A percentile compares a stretch with the other conserved stretches of the same genome.
Evolutionary conservation across 1,140 invertebrate species (phyloP).

Genomic region (Dinothrombium tinctorium): DNA sequence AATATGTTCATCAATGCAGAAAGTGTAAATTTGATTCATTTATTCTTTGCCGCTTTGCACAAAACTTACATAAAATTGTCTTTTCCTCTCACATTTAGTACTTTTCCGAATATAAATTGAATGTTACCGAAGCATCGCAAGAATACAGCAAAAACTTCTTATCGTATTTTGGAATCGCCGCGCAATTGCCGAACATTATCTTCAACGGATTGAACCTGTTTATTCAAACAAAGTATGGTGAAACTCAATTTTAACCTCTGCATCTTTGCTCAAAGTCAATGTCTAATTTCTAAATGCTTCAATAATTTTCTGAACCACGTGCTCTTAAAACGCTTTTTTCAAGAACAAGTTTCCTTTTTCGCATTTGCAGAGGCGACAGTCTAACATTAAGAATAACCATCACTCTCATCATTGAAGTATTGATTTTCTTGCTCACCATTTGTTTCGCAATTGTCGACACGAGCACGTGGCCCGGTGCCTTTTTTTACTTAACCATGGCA

Average conservation of each 20-base stretch:
- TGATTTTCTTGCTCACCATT: constrained; percentile 68
- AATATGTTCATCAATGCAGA: constrained; percentile 98
- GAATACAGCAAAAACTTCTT: too few relatives aligned
- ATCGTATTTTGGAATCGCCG: too few relatives aligned
- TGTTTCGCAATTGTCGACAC: constrained; percentile 73
- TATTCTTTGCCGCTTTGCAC: too few relatives aligned
- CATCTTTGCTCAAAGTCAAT: too few relatives aligned
- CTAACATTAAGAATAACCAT: constrained; percentile 65
- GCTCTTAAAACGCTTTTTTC: not conserved
- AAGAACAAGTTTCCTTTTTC: not conserved
- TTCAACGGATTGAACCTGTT: constrained; percentile 93
- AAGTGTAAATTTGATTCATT: constrained; percentile 43
- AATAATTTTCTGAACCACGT: too few relatives aligned
- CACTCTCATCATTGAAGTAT: constrained; percentile 64
- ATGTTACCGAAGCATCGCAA: too few relatives aligned
- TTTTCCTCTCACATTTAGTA: too few relatives aligned
- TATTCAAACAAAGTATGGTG: too few relatives aligned
- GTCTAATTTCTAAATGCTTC: too few relatives aligned
- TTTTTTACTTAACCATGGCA: constrained; percentile 73
- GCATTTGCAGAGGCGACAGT: constrained; percentile 37
- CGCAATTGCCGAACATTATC: constrained; percentile 84
- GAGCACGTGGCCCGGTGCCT: constrained; percentile 43
- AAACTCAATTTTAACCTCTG: too few relatives aligned
- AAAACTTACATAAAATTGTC: too few relatives aligned
- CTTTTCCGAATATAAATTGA: too few relatives aligned